Base-by-base conservation (phyloP, 1,140 invertebrate genomes). In the Papilio machaon region DNA sequence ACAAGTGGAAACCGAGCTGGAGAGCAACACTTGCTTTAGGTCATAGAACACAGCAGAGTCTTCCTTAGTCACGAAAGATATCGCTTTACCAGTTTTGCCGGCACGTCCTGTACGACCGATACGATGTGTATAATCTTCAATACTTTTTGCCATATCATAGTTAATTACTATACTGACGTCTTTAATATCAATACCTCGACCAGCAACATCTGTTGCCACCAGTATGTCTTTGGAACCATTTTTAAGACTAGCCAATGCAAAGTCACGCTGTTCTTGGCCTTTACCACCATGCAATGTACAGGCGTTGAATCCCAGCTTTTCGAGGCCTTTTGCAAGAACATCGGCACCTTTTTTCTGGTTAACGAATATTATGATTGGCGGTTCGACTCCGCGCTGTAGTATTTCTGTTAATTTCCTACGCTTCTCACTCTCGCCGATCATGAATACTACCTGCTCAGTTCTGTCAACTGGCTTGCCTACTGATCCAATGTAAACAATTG, bases 261-360 rank as follows among this genome's bases (percentile, higher is more conserved):
- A 99, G 91, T 99, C 99, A 96, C 99, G 96, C 93, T 99, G 99
- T 94, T 99, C 99, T 95, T 99, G 99, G 0, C 99, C 99, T 97
- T 99, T 99, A 88, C 99, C 99, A 95, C 99, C 99, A 91, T 99
- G 99, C 80, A 99, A 95, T 10, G 99, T 99, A 91, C 98, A 98
- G 2, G 99, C 98, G 94, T 98, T 99, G 95, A 98, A 99, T 93
- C 99, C 98, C 85, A 99, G 96, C 95, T 99, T 99, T 92, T 99
- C 99, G 87, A 99, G 95, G 67, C 98, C 98, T 95, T 99, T 99
- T 52, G 99, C 99, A 91, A 99, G 95, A 0, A 99, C 97, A 95
- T 99, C 99, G 1, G 99, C 99, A 83, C 99, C 99, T 95, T 99
- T 99, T 96, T 99, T 99, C 95, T 99, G 99, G 94, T 99, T 99